Evolutionary conservation across 2,797 vertebrate species (phyloP).

Genomic region (Muscicapa striata): DNA sequence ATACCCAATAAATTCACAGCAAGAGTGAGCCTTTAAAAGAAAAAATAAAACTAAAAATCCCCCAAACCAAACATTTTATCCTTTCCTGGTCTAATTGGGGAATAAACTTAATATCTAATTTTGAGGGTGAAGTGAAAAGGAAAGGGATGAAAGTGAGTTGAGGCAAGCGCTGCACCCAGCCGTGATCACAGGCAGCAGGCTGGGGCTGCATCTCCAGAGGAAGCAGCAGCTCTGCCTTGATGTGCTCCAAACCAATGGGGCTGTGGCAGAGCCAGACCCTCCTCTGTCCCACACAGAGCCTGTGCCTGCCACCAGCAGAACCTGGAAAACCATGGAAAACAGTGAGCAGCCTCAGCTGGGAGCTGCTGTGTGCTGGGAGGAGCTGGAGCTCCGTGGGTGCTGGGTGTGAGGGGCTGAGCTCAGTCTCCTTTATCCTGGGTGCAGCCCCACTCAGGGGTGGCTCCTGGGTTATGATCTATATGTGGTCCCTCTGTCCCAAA

Average conservation of each 20-base stretch:
- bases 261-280: not conserved
- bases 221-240: not conserved
- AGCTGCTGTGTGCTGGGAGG: accelerated
- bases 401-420: not conserved
- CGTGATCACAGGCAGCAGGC: not conserved
- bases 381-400: not conserved
- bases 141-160: not conserved
- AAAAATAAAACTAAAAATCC: not conserved
- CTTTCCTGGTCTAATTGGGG: constrained; percentile 18
- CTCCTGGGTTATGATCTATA: not conserved
- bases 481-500: accelerated
- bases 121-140: constrained; percentile 29
- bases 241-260: not conserved
- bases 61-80: not conserved
- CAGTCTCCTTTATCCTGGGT: accelerated
- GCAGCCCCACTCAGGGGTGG: not conserved
- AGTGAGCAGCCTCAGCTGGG: not conserved
- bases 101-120: constrained; percentile 42
- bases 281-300: not conserved
- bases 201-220: not conserved
- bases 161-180: not conserved
- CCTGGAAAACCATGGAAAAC: not conserved
- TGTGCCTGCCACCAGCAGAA: not conserved
- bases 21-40: not conserved
- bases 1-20: constrained; percentile 24